Percentiles rank a stretch among this genome's conserved stretches.
Conservation (phyloP, 2,888 invertebrate genomes). For the Cabera pusaria region DNA sequence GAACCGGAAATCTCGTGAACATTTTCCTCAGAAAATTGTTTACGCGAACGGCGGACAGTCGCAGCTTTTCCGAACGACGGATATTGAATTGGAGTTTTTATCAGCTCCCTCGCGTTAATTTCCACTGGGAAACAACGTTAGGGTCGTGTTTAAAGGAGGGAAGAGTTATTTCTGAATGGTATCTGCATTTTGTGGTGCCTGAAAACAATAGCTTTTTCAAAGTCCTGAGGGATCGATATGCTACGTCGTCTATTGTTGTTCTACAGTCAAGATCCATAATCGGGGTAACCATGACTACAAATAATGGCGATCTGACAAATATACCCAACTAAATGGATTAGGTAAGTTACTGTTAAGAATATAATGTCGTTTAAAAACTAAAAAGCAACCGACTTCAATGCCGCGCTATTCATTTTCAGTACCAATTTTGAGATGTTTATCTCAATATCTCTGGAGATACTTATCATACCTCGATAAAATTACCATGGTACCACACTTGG, state of each 20-base stretch:
- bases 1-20: constrained; percentile 72
- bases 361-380: too few relatives aligned
- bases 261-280: constrained; percentile 29
- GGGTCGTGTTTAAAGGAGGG: constrained; percentile 21
- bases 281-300: constrained; percentile 32
- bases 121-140: constrained; percentile 41
- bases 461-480: too few relatives aligned
- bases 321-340: constrained; percentile 2
- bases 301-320: constrained; percentile 10
- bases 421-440: too few relatives aligned
- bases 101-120: constrained; percentile 46
- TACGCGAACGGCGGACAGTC: constrained; percentile 62
- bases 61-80: constrained; percentile 57
- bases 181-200: constrained; percentile 17
- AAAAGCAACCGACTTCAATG: too few relatives aligned
- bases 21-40: constrained; percentile 79
- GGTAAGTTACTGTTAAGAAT: too few relatives aligned
- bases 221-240: constrained; percentile 47
- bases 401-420: too few relatives aligned
- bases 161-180: too few relatives aligned
- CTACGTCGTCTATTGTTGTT: constrained; percentile 41
- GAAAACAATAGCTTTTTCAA: constrained; percentile 26
- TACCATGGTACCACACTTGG: too few relatives aligned
- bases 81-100: constrained; percentile 64
- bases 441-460: too few relatives aligned